Conservation (phyloP, 2,797 vertebrate genomes). For the Mustela erminea region DNA sequence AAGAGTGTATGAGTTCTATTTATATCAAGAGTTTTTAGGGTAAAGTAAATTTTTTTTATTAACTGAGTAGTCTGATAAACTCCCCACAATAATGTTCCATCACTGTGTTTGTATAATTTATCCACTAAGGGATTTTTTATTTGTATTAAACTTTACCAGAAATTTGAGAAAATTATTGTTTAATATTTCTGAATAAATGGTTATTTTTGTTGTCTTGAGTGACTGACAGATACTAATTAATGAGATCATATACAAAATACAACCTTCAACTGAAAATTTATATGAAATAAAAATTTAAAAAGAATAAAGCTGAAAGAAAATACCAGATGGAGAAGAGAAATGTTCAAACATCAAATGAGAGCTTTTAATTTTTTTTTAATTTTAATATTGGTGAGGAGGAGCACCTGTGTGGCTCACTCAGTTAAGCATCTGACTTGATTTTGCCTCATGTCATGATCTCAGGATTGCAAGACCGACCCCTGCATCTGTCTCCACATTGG, state of each 20-base stretch:
- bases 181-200: neutral
- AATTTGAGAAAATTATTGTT: neutral
- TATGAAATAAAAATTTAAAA: neutral
- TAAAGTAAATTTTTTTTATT: conserved; percentile 8
- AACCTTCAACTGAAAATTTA: neutral
- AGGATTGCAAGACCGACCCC: neutral
- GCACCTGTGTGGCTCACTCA: neutral
- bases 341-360: neutral
- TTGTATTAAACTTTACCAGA: neutral
- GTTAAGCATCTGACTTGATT: neutral
- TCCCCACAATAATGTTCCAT: neutral
- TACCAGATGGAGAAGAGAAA: neutral
- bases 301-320: neutral
- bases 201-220: neutral
- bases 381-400: neutral
- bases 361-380: neutral
- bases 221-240: neutral
- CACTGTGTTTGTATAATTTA: neutral
- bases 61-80: neutral
- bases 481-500: neutral
- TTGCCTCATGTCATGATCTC: neutral
- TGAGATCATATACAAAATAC: neutral
- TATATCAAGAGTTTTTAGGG: fast-evolving
- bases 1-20: neutral
- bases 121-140: neutral